Percentiles rank a stretch among this genome's conserved stretches.
Evolutionary conservation across 2,113 vertebrate species (phyloP).

Genomic region (Gulo gulo): DNA sequence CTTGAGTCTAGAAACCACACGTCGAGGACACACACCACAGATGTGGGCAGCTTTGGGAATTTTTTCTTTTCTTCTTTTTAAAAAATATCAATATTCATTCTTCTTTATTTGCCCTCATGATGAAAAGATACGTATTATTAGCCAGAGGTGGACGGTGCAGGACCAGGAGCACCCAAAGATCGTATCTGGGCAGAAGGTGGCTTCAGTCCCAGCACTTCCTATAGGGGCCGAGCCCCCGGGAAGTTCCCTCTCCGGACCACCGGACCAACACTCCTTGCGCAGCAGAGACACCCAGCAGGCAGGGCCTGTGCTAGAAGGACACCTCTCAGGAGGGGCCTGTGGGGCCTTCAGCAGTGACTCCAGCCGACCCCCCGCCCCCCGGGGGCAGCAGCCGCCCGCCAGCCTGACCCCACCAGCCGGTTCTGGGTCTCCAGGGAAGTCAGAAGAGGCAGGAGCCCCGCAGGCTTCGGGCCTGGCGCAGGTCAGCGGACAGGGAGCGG

Average conservation of each 20-base stretch:
- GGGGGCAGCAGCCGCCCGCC: too few relatives aligned
- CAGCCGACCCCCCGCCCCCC: neutral
- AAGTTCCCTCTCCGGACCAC: neutral
- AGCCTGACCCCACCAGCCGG: accelerated
- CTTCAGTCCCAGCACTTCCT: too few relatives aligned
- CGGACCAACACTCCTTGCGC: accelerated
- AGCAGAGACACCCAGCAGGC: neutral
- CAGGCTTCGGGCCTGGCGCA: slow-evolving; percentile 78
- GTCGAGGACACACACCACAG: neutral
- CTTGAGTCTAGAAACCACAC: neutral
- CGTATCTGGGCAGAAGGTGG: neutral
- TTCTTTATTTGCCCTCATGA: slow-evolving; percentile 55
- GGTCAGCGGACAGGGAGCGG: slow-evolving; percentile 80
- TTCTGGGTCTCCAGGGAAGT: neutral
- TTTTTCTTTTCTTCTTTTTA: neutral
- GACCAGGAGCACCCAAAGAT: neutral
- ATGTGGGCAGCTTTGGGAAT: neutral
- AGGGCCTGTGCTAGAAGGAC: neutral
- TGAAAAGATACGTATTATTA: slow-evolving; percentile 43
- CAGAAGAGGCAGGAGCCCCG: slow-evolving; percentile 85
- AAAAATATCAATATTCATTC: slow-evolving; percentile 21
- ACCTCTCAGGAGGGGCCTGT: accelerated
- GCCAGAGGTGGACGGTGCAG: neutral
- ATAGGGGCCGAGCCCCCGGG: neutral
- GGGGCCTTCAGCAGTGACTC: accelerated